Evolutionary conservation across 2,888 invertebrate species (phyloP).

Genomic region (Gastrophysa polygoni): DNA sequence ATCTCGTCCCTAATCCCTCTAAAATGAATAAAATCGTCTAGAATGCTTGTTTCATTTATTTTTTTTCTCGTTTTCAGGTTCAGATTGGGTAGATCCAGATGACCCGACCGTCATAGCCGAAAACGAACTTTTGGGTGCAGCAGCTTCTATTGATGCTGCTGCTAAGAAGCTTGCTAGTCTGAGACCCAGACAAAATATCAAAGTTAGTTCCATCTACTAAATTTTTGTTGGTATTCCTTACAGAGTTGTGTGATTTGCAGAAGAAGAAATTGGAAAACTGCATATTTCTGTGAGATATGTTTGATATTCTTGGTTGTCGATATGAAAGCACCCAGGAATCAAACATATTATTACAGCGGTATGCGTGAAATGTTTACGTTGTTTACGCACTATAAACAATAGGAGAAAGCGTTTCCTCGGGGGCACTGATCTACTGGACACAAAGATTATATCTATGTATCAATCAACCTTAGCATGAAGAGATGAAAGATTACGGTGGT

Average conservation of each 20-base stretch:
- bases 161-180: slow-evolving; percentile 93
- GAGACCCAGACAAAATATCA: slow-evolving; percentile 81
- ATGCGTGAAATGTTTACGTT: slow-evolving; percentile 33
- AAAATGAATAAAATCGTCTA: no score
- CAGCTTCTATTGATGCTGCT: slow-evolving; percentile 97
- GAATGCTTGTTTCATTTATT: no score
- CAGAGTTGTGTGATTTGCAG: slow-evolving; percentile 7
- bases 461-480: no score
- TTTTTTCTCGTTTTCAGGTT: slow-evolving; percentile 61
- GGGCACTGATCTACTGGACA: no score
- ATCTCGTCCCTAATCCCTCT: no score
- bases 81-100: slow-evolving; percentile 95
- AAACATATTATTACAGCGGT: slow-evolving; percentile 97
- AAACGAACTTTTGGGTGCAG: slow-evolving; percentile 95
- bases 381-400: no score
- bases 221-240: no score
- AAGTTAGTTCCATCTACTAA: slow-evolving; percentile 62
- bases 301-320: slow-evolving; percentile 99
- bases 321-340: slow-evolving; percentile 93
- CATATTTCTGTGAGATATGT: slow-evolving; percentile 93
- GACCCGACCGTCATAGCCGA: slow-evolving; percentile 98
- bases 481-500: no score
- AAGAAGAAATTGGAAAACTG: slow-evolving; percentile 17
- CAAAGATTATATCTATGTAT: no score
- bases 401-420: no score